Conservation (phyloP, 2,113 vertebrate species). For the Phyllopteryx taeniolatus region DNA sequence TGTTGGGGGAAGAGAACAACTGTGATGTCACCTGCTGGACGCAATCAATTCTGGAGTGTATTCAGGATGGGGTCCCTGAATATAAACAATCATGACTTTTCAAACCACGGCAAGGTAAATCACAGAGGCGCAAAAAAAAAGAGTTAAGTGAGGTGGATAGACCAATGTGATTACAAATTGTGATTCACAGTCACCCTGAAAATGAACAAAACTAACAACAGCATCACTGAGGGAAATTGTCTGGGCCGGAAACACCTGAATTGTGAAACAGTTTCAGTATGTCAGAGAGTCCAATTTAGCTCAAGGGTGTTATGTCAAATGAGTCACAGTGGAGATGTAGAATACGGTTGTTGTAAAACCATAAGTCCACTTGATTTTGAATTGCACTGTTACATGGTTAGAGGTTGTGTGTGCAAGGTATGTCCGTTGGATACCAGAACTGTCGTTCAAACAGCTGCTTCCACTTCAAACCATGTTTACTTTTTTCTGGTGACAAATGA, state of each 20-base stretch:
- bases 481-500: neutral
- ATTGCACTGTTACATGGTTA: no score
- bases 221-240: neutral
- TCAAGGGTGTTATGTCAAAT: neutral
- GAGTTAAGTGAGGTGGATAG: slow-evolving; percentile 24
- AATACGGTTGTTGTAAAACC: neutral
- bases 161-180: slow-evolving; percentile 34
- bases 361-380: neutral
- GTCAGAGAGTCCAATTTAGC: neutral
- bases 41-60: slow-evolving; percentile 64
- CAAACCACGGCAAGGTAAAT: slow-evolving; percentile 43
- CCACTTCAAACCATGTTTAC: neutral
- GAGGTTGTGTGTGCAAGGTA: neutral
- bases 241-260: neutral
- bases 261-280: neutral
- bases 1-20: slow-evolving; percentile 14
- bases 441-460: neutral
- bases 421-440: neutral
- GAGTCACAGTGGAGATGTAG: neutral
- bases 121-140: slow-evolving; percentile 30
- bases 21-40: slow-evolving; percentile 42
- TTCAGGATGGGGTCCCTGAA: slow-evolving; percentile 68
- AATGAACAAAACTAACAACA: slow-evolving; percentile 8
- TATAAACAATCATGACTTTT: slow-evolving; percentile 64
- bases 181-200: slow-evolving; percentile 27